Evolutionary conservation across 2,797 vertebrate species (phyloP).

Genomic region (Sylvia borin): DNA sequence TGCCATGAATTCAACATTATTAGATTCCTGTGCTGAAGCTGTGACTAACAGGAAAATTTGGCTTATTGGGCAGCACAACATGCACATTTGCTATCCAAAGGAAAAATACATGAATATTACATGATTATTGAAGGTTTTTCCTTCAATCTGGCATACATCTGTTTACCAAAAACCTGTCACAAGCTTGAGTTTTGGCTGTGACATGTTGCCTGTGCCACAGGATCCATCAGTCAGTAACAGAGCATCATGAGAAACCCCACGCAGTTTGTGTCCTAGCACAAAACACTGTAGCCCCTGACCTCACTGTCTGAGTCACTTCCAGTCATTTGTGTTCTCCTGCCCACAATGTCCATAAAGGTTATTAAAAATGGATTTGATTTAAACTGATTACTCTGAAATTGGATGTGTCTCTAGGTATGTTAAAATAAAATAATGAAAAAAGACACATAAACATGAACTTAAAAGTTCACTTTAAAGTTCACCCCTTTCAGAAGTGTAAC

Average conservation of each 20-base stretch:
- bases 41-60: slow-evolving; percentile 6
- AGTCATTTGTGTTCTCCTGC: background rate
- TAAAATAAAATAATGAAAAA: slow-evolving; percentile 34
- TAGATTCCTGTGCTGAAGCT: slow-evolving; percentile 11
- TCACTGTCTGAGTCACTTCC: background rate
- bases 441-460: slow-evolving; percentile 14
- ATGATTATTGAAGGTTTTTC: background rate
- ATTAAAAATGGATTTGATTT: slow-evolving; percentile 30
- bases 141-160: background rate
- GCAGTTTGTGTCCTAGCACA: background rate
- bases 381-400: slow-evolving; percentile 20
- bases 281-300: background rate
- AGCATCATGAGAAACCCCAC: background rate
- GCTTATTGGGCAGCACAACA: background rate
- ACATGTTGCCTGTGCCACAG: background rate
- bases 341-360: background rate
- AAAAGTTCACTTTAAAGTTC: slow-evolving; percentile 58
- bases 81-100: background rate
- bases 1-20: background rate
- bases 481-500: slow-evolving; percentile 40
- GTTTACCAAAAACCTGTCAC: background rate
- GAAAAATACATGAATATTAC: background rate
- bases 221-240: background rate
- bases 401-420: background rate
- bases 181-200: background rate